Evolutionary conservation across 2,797 vertebrate genomes (phyloP).

Genomic region (Podargus strigoides): DNA sequence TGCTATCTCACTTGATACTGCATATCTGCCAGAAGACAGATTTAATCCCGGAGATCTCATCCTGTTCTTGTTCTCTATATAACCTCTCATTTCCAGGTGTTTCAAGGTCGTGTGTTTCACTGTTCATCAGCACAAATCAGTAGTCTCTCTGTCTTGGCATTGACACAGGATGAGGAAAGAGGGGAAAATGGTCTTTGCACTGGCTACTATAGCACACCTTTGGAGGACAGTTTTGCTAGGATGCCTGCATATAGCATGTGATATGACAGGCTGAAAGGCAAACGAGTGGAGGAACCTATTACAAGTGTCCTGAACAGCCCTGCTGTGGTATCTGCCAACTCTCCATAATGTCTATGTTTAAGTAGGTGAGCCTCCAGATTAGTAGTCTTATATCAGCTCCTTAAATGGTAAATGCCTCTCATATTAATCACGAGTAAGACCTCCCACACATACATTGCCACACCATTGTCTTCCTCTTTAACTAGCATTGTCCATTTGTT

Average conservation of each 20-base stretch:
- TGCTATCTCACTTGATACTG: not conserved
- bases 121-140: not conserved
- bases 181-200: not conserved
- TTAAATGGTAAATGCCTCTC: not conserved
- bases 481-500: not conserved
- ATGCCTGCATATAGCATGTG: not conserved
- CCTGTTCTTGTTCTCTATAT: not conserved
- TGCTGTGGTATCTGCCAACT: rapidly evolving
- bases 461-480: not conserved
- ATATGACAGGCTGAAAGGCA: not conserved
- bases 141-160: not conserved
- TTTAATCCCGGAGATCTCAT: not conserved
- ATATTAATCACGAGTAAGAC: not conserved
- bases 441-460: not conserved
- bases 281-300: not conserved
- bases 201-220: not conserved
- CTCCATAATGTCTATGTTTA: not conserved
- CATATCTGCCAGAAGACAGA: not conserved
- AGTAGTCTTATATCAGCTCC: not conserved
- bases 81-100: not conserved
- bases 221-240: not conserved
- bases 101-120: not conserved
- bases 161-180: not conserved
- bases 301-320: not conserved
- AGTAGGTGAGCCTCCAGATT: not conserved